These are phyloP conservation scores for Poeciliopsis prolifica DNA, from an alignment of 2,113 vertebrate genomes.

Conservation along the genomic window DNA sequence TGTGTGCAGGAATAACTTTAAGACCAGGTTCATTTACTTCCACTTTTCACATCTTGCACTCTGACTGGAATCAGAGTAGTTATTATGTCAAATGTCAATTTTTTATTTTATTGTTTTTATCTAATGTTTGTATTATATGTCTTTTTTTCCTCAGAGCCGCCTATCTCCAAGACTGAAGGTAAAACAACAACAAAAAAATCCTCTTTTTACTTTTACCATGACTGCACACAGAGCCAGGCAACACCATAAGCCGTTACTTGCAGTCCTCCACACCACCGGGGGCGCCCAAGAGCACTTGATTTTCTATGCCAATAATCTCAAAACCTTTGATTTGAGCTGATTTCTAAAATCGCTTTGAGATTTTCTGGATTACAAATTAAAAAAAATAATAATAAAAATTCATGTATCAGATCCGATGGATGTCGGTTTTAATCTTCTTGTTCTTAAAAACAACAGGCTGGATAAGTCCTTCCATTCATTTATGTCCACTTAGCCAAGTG, in stretches of 20 bases:
- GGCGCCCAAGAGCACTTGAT: neutral
- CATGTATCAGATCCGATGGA: neutral
- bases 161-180: slow-evolving; percentile 30
- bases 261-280: neutral
- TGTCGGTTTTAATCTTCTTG: too few relatives aligned
- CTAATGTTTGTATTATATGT: neutral
- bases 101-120: neutral
- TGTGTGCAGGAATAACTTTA: neutral
- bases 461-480: too few relatives aligned
- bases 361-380: neutral
- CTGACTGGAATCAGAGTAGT: neutral
- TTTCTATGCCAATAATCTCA: neutral
- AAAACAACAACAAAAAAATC: neutral
- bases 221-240: neutral
- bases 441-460: too few relatives aligned
- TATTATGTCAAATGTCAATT: neutral
- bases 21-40: neutral
- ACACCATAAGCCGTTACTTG: neutral
- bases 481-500: too few relatives aligned
- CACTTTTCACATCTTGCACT: neutral
- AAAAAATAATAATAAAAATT: neutral
- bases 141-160: neutral
- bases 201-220: neutral
- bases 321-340: neutral
- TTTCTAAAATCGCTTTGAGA: neutral